These are phyloP conservation scores for Cercocebus atys DNA, from an alignment of 2,113 vertebrate species.

Conservation along the genomic window DNA sequence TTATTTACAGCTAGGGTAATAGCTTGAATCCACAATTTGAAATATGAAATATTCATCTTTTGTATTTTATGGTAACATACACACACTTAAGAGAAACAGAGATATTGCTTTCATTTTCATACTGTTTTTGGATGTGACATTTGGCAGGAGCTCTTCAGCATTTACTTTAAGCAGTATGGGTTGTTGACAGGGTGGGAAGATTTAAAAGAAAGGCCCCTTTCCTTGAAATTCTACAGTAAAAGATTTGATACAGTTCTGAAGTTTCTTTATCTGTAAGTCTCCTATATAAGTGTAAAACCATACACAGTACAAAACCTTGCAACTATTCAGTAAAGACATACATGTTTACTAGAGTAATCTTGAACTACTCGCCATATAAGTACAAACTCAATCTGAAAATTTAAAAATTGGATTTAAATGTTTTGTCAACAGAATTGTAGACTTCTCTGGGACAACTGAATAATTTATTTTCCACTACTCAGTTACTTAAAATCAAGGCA, in stretches of 20 bases:
- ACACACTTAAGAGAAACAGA: neutral
- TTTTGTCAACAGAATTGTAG: neutral
- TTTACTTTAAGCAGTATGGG: neutral
- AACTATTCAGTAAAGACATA: neutral
- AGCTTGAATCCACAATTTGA: neutral
- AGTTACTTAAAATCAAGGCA: neutral
- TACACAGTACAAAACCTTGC: neutral
- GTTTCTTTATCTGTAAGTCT: neutral
- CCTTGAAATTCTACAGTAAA: conserved; percentile 23
- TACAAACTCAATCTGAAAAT: neutral
- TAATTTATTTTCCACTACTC: neutral
- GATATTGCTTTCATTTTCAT: neutral
- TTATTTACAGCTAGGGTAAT: neutral
- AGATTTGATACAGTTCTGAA: neutral
- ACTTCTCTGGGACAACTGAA: neutral
- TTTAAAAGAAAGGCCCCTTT: neutral
- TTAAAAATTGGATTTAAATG: neutral
- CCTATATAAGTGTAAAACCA: neutral
- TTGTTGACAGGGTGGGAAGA: neutral
- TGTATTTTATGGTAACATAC: neutral
- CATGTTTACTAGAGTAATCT: neutral
- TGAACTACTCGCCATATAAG: neutral
- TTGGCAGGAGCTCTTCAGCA: neutral
- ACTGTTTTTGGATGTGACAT: neutral
- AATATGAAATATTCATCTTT: conserved; percentile 17